Base-by-base conservation (phyloP, 2,113 vertebrate species). In the Corythoichthys intestinalis region DNA sequence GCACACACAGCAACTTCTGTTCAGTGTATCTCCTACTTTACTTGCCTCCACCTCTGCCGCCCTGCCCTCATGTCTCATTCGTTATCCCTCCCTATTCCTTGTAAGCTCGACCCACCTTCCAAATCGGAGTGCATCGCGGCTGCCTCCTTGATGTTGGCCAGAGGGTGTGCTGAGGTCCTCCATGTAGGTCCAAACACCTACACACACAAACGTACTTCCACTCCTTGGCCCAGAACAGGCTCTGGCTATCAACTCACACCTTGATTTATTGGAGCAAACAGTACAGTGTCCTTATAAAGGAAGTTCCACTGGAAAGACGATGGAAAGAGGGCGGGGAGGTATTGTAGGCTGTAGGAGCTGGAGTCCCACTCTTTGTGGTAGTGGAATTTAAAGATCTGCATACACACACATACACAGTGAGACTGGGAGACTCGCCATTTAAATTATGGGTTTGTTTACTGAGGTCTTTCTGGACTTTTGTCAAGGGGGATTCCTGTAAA, bases 241-340 rank as follows among this genome's bases (percentile, higher is more conserved):
- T 73, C 44, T 2, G 13, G 74, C 77, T 72, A 77, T 81, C 79
- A 73, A 74, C 35, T 71, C 52, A 64, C 53, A 44, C 65, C 44
- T 64, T 91, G 91, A 93, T 92, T 92, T 91, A 92, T 74, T 78
- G 69, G 56, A 71, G 70, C 82, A 85, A 89, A 87, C 75, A 85
- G 81, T 84, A 86, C 48, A 69, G 73, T 91, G 86, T 87, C 92
- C 92, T 92, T 93, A 92, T 93, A 93, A 90, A 93, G 92, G 82
- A 92, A 90, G 90, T 86, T 92, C 83, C 88, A 90, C 76, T 81
- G 70, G 86, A 76, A 66, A 73, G 74, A 75, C 69, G 68, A 67
- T 82, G 85, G 77, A 73, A 67, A 74, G 64, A 72, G 78, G 65
- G 60, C 12, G 65, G 65, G 50, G 50, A 87, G 81, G 70, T 60